Base-by-base conservation (phyloP, 2,113 vertebrate genomes). In the Cyphomyrus discorhynchus region DNA sequence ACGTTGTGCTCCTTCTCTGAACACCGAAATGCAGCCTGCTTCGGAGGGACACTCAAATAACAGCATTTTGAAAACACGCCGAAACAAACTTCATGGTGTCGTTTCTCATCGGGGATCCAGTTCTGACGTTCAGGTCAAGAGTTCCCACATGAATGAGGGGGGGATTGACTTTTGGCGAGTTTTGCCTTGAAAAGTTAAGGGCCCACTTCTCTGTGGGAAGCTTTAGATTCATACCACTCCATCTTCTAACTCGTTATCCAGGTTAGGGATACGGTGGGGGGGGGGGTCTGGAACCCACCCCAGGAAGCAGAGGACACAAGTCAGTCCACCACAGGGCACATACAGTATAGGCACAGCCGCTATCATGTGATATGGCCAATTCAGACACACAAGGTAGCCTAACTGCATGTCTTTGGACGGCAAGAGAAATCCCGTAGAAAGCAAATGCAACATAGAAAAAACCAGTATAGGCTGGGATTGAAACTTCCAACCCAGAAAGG, bases 11-110 rank as follows among this genome's bases (percentile, higher is more conserved):
- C 62, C 1, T 89, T 91, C 88, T 90, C 87, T 85, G 86, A 39
- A 24, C 9, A 24, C 92, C 93, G 92, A 93, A 94, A 95, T 90
- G 91, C 88, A 93, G 93, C 62, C 89, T 66, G 53, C 87, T 89
- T 90, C 91, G 91, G 92, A 93, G 92, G 91, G 91, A 85, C 89
- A 91, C 84, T 91, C 11, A 89, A 91, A 92, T 92, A 92, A 92
- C 92, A 83, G 93, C 90, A 92, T 94, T 91, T 90, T 88, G 92
- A 94, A 92, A 46, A 2, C 1, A 84, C 39, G 15, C 82, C 53
- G 21, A 1, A 88, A 90, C 5, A 83, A 94, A 94, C 93, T 93
- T 74, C 47, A 39, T 6, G 19, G 0, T 42, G 6, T 0, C 17
- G 13, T 53, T 42, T 53, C 31, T 9, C 66, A 27, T 19, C 10